Base-by-base conservation (phyloP, 2,113 vertebrate genomes). In the Rhea pennata region DNA sequence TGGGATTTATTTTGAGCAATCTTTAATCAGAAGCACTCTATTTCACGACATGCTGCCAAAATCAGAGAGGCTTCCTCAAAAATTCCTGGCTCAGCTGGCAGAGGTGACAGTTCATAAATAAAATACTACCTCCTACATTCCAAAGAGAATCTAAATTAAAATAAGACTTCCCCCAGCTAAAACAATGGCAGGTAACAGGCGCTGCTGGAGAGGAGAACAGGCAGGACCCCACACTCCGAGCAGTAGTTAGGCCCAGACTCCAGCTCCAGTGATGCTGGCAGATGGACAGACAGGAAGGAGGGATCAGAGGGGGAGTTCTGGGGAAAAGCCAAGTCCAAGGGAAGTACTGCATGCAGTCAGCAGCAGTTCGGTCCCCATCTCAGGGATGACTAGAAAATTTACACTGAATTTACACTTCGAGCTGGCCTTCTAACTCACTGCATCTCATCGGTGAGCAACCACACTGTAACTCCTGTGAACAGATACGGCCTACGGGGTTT, bases 21-120 rank as follows among this genome's bases (percentile, higher is more conserved):
- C 31, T 87, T 92, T 89, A 79, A 84, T 93, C 92, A 75, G 15
- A 92, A 82, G 58, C 48, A 82, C 65, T 26, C 31, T 13, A 87
- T 5, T 84, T 62, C 53, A 53, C 65, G 42, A 81, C 53, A 42
- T 82, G 62, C 74, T 93, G 70, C 56, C 70, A 93, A 92, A 95
- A 91, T 86, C 42, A 59, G 53, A 81, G 75, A 51, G 46, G 84
- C 56, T 87, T 64, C 78, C 58, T 84, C 69, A 92, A 64, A 81
- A 80, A 77, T 69, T 84, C 48, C 70, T 39, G 36, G 39, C 69
- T 80, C 69, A 67, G 31, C 3, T 84, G 86, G 87, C 78, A 90
- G 67, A 94, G 80, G 48, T 64, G 83, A 92, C 59, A 48, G 21
- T 90, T 27, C 69, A 84, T 76, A 84, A 87, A 84, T 80, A 67